These are phyloP conservation scores for Amphiprion percula DNA, from an alignment of 2,113 vertebrate species.

Conservation along the genomic window DNA sequence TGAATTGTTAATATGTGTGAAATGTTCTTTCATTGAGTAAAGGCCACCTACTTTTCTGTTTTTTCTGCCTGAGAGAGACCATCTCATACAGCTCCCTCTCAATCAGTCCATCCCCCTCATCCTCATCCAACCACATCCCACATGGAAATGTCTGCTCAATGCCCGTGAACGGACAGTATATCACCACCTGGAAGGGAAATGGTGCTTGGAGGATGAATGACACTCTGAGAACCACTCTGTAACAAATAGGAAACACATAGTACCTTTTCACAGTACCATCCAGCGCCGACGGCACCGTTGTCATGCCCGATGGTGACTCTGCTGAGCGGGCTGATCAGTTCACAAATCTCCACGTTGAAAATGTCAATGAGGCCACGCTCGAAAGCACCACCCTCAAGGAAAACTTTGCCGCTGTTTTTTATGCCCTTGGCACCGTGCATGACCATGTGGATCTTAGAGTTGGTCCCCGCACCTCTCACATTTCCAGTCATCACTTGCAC, in stretches of 20 bases:
- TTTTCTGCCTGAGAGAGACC: constrained; percentile 93
- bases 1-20: background rate
- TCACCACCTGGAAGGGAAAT: constrained; percentile 87
- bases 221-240: background rate
- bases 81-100: constrained; percentile 97
- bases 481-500: constrained; percentile 95
- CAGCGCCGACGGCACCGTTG: constrained; percentile 91
- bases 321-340: constrained; percentile 95
- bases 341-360: constrained; percentile 93
- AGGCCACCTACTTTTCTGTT: constrained; percentile 90
- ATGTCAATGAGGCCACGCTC: constrained; percentile 93
- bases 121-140: constrained; percentile 95
- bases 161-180: constrained; percentile 96
- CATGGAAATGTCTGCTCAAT: constrained; percentile 96
- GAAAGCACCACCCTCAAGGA: constrained; percentile 95
- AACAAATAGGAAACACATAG: background rate
- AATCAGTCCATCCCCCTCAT: constrained; percentile 93
- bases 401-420: constrained; percentile 96
- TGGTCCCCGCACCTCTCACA: constrained; percentile 93
- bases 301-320: constrained; percentile 95
- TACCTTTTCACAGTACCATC: constrained; percentile 99
- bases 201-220: background rate
- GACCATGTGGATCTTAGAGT: constrained; percentile 96
- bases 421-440: constrained; percentile 93
- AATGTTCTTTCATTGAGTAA: background rate